Evolutionary conservation across 1,140 invertebrate species (phyloP), one percentile per base, ranked within the genome.

Genomic region (Anoplolepis gracilipes): DNA sequence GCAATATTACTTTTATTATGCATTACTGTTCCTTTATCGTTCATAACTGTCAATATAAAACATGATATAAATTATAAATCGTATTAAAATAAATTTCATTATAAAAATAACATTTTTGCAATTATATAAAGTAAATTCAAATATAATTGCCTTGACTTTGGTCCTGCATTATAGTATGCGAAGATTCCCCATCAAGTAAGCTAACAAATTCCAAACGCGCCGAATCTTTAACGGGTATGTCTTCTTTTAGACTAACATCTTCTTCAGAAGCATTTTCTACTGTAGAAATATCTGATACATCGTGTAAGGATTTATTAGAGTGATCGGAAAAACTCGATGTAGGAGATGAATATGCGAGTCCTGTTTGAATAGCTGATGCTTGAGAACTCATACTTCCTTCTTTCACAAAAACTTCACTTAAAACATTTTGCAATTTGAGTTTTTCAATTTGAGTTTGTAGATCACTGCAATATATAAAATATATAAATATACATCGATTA

Each of bases 121-220:
- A 13, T 77, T 59, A 16, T 10, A 28, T 53, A 2, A 30, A 28
- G 16, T 28, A 42, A 42, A 81, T 13, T 70, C 64, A 67, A 25
- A 25, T 4, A 4, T 0, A 72, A 7, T 61, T 61, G 30, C 59
- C 88, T 65, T 73, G 22, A 72, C 85, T 89, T 30, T 87, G 81
- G 28, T 69, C 87, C 13, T 77, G 72, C 11, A 90, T 30, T 59
- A 82, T 1, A 3, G 73, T 84, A 25, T 75, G 78, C 11, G 88
- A 92, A 3, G 85, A 88, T 85, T 92, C 91, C 1, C 84, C 88
- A 30, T 77, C 87, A 13, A 88, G 86, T 70, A 93, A 84, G 46
- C 92, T 92, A 49, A 92, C 78, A 22, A 93, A 91, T 42, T 93
- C 89, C 36, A 89, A 86, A 36, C 90, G 88, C 0, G 69, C 77